These are phyloP conservation scores for Coecobrya sp. DNA, from an alignment of 2,888 invertebrate genomes.

Conservation along the genomic window DNA sequence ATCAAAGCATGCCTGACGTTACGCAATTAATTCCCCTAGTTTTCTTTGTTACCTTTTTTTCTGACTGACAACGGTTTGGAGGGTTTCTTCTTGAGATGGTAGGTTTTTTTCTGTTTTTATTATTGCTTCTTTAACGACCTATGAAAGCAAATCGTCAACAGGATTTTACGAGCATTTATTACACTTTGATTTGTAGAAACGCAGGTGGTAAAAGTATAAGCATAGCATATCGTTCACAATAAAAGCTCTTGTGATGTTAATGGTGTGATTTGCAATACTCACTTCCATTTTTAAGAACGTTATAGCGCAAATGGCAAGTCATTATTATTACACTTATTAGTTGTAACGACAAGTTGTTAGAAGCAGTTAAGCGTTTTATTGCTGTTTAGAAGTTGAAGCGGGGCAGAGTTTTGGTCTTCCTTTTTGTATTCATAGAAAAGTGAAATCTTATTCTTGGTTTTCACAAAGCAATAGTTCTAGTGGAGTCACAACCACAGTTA, in stretches of 20 bases:
- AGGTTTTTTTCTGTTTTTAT: not conserved
- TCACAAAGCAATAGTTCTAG: not conserved
- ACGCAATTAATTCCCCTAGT: slow-evolving; percentile 65
- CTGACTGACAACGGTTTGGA: not conserved
- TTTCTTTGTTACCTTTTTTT: not conserved
- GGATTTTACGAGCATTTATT: slow-evolving; percentile 33
- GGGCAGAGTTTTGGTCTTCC: slow-evolving; percentile 26
- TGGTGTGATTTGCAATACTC: slow-evolving; percentile 39
- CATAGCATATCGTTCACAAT: not conserved
- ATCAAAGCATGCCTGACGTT: slow-evolving; percentile 48
- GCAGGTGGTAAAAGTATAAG: slow-evolving; percentile 32
- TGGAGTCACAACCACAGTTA: not conserved
- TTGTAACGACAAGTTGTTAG: slow-evolving; percentile 76
- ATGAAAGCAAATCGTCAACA: slow-evolving; percentile 41
- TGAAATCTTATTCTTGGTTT: slow-evolving; percentile 59
- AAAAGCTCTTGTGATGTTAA: not conserved
- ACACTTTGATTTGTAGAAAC: not conserved
- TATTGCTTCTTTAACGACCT: slow-evolving; percentile 25
- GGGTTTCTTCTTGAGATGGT: not conserved
- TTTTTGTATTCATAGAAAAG: slow-evolving; percentile 65
- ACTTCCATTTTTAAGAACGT: slow-evolving; percentile 30
- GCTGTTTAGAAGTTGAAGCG: slow-evolving; percentile 14
- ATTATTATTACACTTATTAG: slow-evolving; percentile 67
- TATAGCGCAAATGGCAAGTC: slow-evolving; percentile 32
- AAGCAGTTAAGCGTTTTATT: slow-evolving; percentile 53